These are phyloP conservation scores for Urocyon cinereoargenteus DNA, from an alignment of 2,797 vertebrate species.

Conservation along the genomic window DNA sequence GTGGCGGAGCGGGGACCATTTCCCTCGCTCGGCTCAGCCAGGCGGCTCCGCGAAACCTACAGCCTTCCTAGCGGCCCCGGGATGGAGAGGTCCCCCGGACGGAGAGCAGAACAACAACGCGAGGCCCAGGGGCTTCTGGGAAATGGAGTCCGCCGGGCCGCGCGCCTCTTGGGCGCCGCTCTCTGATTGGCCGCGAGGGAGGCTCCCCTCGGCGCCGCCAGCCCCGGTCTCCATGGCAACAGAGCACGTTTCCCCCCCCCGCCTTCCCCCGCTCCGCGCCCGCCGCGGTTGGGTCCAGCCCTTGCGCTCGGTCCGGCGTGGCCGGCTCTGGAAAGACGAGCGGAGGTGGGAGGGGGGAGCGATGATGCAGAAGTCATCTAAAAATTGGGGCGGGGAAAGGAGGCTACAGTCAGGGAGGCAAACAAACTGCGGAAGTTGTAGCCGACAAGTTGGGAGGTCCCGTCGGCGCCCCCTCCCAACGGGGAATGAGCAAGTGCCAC, in stretches of 20 bases:
- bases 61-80: not conserved
- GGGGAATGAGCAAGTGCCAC: not conserved
- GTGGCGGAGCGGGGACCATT: not conserved
- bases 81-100: rapidly evolving
- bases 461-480: not conserved
- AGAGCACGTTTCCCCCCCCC: rapidly evolving
- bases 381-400: constrained; percentile 34
- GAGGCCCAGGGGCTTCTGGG: constrained; percentile 81
- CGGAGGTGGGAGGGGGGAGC: constrained; percentile 32
- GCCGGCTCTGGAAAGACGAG: not conserved
- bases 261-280: rapidly evolving
- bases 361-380: constrained; percentile 7
- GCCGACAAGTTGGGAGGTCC: not conserved
- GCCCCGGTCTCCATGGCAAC: not conserved
- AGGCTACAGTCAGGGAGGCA: not conserved
- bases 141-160: constrained; percentile 83
- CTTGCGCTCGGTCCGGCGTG: not conserved
- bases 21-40: not conserved
- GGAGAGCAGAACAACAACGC: not conserved
- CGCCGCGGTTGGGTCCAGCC: rapidly evolving
- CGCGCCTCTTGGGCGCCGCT: not conserved
- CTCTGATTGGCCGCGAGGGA: constrained; percentile 43
- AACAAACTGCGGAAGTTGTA: constrained; percentile 4
- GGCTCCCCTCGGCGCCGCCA: rapidly evolving
- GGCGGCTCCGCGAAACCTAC: not conserved